Evolutionary conservation across 2,797 vertebrate species (phyloP).

Genomic region (Sebastes goodei): DNA sequence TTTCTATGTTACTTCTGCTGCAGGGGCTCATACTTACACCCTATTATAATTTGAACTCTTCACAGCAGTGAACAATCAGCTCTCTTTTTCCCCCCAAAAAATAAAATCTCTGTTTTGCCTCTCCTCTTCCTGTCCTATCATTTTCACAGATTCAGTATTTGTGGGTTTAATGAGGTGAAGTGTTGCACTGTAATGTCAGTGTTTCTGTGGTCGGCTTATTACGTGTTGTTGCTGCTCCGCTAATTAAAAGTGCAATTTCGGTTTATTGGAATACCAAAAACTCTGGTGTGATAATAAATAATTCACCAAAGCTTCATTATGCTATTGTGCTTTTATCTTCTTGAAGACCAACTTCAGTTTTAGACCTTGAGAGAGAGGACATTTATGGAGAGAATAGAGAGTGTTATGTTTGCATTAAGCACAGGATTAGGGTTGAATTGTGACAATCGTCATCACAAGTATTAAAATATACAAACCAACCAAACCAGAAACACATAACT

Average conservation of each 20-base stretch:
- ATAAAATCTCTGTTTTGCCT: neutral
- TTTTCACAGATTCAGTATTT: constrained; percentile 21
- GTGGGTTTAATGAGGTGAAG: constrained; percentile 44
- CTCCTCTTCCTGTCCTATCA: neutral
- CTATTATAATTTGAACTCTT: neutral
- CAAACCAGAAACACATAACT: neutral
- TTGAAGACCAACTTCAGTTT: neutral
- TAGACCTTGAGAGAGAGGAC: neutral
- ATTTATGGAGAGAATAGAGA: neutral
- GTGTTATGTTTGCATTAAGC: neutral
- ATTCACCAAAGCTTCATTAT: neutral
- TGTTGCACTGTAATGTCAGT: constrained; percentile 18
- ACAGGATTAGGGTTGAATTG: neutral
- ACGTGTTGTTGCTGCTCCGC: constrained; percentile 6
- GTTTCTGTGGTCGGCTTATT: neutral
- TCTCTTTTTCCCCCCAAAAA: neutral
- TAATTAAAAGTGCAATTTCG: constrained; percentile 37
- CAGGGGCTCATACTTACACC: neutral
- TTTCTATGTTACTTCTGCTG: neutral
- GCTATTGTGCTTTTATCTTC: neutral
- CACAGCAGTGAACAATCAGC: neutral
- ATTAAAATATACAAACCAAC: neutral
- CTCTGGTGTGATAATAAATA: neutral
- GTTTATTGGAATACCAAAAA: neutral
- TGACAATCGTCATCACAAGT: neutral